Conservation (phyloP, 2,888 invertebrate genomes). For the Papilio elwesi region DNA sequence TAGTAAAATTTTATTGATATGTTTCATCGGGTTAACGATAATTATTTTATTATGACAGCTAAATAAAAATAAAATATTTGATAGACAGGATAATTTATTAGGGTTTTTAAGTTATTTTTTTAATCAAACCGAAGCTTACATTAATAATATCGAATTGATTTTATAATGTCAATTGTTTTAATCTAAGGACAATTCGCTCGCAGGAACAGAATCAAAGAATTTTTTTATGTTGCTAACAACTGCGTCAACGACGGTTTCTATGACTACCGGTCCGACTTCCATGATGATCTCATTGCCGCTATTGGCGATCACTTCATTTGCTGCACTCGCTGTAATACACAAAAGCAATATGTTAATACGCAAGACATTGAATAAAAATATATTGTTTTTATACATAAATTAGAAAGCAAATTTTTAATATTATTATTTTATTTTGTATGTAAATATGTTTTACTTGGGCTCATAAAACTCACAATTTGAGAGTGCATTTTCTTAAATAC, state of each 20-base stretch:
- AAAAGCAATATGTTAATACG: constrained; percentile 19
- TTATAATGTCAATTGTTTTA: constrained; percentile 37
- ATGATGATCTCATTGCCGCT: constrained; percentile 58
- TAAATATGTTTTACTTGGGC: no score
- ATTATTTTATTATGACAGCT: not conserved
- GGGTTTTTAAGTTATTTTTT: not conserved
- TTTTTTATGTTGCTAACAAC: constrained; percentile 45
- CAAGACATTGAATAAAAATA: not conserved
- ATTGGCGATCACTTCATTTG: constrained; percentile 49
- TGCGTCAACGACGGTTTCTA: constrained; percentile 47
- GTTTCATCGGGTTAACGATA: not conserved
- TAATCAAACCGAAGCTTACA: constrained; percentile 3
- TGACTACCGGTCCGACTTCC: constrained; percentile 56
- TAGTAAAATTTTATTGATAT: no score
- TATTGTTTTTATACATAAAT: not conserved
- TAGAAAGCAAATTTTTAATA: no score
- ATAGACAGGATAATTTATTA: constrained; percentile 1
- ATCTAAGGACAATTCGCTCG: constrained; percentile 51
- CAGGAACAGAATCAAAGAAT: constrained; percentile 48
- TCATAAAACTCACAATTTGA: no score
- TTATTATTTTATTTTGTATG: no score
- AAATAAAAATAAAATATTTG: constrained; percentile 2
- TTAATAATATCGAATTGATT: not conserved
- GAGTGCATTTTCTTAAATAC: no score
- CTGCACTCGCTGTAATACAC: constrained; percentile 47